These are phyloP conservation scores for Sphyrna mokarran DNA, from an alignment of 2,113 vertebrate species.

Conservation along the genomic window DNA sequence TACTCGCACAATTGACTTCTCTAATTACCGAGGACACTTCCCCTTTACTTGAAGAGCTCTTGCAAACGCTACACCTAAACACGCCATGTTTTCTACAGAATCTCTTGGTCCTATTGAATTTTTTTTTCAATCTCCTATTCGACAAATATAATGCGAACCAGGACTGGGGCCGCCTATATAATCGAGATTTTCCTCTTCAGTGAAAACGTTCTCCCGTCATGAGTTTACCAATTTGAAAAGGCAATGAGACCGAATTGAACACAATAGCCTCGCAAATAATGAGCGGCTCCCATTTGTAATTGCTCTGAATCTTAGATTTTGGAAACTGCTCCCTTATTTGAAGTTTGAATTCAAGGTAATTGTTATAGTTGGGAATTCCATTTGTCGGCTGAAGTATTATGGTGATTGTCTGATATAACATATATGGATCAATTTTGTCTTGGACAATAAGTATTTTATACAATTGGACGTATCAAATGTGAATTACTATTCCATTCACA, in stretches of 20 bases:
- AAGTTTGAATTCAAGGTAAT: constrained; percentile 2
- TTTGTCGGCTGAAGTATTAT: background rate
- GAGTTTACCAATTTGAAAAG: background rate
- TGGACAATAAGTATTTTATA: background rate
- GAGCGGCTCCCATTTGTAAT: background rate
- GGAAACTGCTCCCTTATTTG: background rate
- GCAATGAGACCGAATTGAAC: background rate
- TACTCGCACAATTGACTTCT: background rate
- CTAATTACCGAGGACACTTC: background rate
- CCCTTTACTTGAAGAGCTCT: background rate
- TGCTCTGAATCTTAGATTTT: background rate
- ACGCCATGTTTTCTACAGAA: background rate
- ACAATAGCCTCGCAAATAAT: background rate
- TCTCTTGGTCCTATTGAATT: background rate
- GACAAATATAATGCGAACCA: background rate
- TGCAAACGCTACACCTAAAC: no score
- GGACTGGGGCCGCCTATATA: background rate
- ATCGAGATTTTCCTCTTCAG: background rate
- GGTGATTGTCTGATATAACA: background rate
- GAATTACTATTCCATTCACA: background rate
- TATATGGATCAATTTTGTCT: background rate
- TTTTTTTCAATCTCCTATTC: background rate
- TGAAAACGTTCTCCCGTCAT: no score
- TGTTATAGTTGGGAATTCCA: background rate
- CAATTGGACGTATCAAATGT: constrained; percentile 1